A percentile compares a stretch with the other conserved stretches of the same genome.
These are phyloP conservation scores for Mechanitis mazaeus DNA, from an alignment of 2,888 invertebrate species.

Conservation along the genomic window DNA sequence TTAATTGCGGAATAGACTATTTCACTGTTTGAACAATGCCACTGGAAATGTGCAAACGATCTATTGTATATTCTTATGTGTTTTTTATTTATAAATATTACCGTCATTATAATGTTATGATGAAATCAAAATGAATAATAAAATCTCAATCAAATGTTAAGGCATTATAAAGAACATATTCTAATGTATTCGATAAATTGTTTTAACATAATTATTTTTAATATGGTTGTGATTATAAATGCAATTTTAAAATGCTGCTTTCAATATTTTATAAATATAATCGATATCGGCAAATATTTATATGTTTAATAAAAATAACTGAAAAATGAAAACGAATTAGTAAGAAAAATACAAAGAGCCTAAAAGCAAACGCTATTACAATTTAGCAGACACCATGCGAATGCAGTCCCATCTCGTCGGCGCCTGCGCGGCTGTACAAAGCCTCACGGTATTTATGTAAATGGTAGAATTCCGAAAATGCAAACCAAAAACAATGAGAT, in stretches of 20 bases:
- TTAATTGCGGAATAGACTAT: background rate
- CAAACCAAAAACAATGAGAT: slow-evolving; percentile 63
- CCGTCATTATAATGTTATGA: background rate
- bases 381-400: slow-evolving; percentile 25
- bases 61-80: background rate
- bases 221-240: no score
- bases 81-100: background rate
- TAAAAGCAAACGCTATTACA: slow-evolving; percentile 21
- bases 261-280: background rate
- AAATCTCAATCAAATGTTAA: no score
- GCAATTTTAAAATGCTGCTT: no score
- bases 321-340: slow-evolving; percentile 9
- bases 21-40: slow-evolving; percentile 5
- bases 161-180: no score
- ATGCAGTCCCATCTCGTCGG: slow-evolving; percentile 42
- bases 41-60: slow-evolving; percentile 1
- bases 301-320: background rate
- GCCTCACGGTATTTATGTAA: slow-evolving; percentile 70
- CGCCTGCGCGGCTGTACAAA: slow-evolving; percentile 71
- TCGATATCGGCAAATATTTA: background rate
- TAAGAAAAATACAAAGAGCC: slow-evolving; percentile 10
- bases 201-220: no score
- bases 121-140: no score
- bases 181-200: no score
- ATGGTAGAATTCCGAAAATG: slow-evolving; percentile 71